phyloP scores from a whole-genome alignment of 2,888 invertebrate species.

The Leptinotarsa rubiginosa region DNA sequence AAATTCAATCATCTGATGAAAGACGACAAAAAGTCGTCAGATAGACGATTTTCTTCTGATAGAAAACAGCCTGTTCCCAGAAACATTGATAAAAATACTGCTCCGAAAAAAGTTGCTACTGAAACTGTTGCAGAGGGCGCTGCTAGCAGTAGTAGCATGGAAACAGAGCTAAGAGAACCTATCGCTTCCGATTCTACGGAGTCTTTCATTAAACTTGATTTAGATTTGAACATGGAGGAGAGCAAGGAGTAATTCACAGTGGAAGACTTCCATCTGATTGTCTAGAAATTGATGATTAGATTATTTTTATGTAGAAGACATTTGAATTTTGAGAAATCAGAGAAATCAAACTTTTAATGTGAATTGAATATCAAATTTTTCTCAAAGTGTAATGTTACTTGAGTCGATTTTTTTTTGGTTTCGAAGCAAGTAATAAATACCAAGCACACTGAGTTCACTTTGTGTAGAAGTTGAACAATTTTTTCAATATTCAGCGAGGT shows the following conservation, averaged over 20 bases:
- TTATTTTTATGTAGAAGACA: not conserved
- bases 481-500: not conserved
- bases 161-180: conserved; percentile 44
- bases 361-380: not conserved
- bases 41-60: conserved; percentile 46
- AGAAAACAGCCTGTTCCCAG: conserved; percentile 42
- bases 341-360: not conserved
- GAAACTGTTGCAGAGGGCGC: conserved; percentile 25
- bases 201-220: conserved; percentile 59
- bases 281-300: not conserved
- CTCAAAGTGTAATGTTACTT: too few relatives aligned
- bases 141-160: conserved; percentile 30
- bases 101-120: conserved; percentile 40
- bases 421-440: not conserved
- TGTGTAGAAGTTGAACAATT: too few relatives aligned
- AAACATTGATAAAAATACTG: conserved; percentile 46
- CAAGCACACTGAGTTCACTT: not conserved
- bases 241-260: conserved; percentile 42
- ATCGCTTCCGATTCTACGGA: conserved; percentile 58
- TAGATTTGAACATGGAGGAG: conserved; percentile 51
- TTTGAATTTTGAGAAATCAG: conserved; percentile 10
- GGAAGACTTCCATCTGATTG: not conserved
- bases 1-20: conserved; percentile 83
- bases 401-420: too few relatives aligned
- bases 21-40: conserved; percentile 65